phyloP scores from a whole-genome alignment of 1,140 invertebrate genomes.

The Aphelinus atriplicis region DNA sequence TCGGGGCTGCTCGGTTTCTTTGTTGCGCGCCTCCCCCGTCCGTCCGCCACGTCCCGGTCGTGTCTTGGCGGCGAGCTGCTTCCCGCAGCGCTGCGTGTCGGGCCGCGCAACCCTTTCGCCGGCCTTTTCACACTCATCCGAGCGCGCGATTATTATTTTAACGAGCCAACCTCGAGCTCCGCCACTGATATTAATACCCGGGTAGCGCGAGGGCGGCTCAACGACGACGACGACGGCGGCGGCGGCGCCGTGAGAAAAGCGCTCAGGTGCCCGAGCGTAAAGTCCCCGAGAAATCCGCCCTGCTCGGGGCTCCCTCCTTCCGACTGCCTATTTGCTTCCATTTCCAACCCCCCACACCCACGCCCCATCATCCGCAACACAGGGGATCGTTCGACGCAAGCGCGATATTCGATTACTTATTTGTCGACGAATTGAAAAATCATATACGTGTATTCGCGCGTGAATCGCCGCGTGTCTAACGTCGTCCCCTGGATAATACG shows the following conservation, averaged over 20 bases:
- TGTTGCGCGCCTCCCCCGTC: conserved; percentile 1
- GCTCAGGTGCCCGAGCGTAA: conserved; percentile 49
- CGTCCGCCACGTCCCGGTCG: not conserved
- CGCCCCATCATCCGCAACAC: no score
- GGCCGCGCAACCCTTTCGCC: conserved; percentile 29
- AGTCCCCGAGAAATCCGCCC: not conserved
- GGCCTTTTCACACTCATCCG: conserved; percentile 44
- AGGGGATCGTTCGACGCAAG: no score
- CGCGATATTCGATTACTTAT: no score
- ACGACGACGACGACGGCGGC: conserved; percentile 34
- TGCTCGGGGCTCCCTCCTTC: no score
- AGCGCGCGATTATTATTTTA: conserved; percentile 53
- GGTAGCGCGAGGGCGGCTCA: not conserved
- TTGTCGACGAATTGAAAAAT: no score
- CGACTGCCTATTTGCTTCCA: no score
- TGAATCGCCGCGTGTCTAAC: no score
- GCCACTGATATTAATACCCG: conserved; percentile 48
- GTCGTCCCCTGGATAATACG: no score
- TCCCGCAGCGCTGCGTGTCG: not conserved
- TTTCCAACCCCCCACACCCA: no score
- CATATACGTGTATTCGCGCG: no score
- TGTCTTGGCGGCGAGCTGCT: not conserved
- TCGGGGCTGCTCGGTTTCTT: conserved; percentile 19
- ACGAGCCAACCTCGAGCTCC: conserved; percentile 41
- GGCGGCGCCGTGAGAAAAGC: conserved; percentile 50